phyloP scores from a whole-genome alignment of 2,888 invertebrate genomes.

The Cephus rjabovi region DNA sequence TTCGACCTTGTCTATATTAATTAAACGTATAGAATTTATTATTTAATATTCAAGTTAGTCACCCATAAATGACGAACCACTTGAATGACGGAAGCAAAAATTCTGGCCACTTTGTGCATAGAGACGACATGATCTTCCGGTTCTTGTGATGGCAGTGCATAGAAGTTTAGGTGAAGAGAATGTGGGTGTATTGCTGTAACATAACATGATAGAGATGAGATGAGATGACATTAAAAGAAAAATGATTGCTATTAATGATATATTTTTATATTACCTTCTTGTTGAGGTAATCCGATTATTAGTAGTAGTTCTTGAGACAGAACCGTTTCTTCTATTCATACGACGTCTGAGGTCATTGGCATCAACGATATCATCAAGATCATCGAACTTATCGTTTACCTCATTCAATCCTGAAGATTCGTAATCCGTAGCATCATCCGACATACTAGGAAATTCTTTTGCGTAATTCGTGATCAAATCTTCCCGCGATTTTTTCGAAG shows the following conservation, averaged over 20 bases:
- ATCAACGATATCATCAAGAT: slow-evolving; percentile 35
- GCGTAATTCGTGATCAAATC: slow-evolving; percentile 39
- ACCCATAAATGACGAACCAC: slow-evolving; percentile 40
- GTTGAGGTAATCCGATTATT: slow-evolving; percentile 23
- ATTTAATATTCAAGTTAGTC: slow-evolving; percentile 27
- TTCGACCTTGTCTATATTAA: neutral
- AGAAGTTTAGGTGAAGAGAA: slow-evolving; percentile 19
- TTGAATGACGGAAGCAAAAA: slow-evolving; percentile 44
- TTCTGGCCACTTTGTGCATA: slow-evolving; percentile 31
- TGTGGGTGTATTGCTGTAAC: slow-evolving; percentile 41
- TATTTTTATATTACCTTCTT: slow-evolving; percentile 39
- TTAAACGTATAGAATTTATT: neutral
- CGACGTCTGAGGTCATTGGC: slow-evolving; percentile 37
- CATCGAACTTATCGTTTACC: slow-evolving; percentile 19
- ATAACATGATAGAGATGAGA: neutral
- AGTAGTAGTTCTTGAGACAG: slow-evolving; percentile 12
- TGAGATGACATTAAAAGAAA: neutral
- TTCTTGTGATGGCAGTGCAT: slow-evolving; percentile 51
- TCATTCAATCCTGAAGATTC: slow-evolving; percentile 19
- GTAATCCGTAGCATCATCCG: slow-evolving; percentile 38
- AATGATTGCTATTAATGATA: neutral
- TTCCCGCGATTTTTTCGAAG: slow-evolving; percentile 46
- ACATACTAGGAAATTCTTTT: slow-evolving; percentile 35
- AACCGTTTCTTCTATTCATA: slow-evolving; percentile 7
- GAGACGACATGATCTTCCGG: slow-evolving; percentile 47